Base-by-base conservation (phyloP, 2,888 invertebrate species). In the Conchocele bisecta region DNA sequence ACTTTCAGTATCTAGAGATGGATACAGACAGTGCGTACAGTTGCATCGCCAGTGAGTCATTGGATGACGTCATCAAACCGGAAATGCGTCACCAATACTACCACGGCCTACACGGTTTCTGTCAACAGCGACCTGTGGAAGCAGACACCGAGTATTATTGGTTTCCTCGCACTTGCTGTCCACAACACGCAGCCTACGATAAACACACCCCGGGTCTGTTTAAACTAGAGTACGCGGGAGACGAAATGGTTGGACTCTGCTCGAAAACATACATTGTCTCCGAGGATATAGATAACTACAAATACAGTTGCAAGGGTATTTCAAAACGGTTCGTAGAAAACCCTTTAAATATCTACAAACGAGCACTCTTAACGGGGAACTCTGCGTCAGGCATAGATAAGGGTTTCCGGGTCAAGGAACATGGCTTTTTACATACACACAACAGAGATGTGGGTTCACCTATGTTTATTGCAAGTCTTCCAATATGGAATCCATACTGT, bases 1-100 rank as follows among this genome's bases (percentile, higher is more conserved):
- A 65, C 41, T 75, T 65, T 39, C 65, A 78, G 42, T 65, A 64
- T 7, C 51, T 60, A 29, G 50, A 76, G 31, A 67, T 73, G 61
- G 79, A 79, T 54, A 81, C 79, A 11, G 75, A 57, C n/a, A 22
- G 28, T 46, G 51, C 68, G 6, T 70, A 70, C 44, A 63, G 58
- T 35, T 51, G 58, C 15, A 17, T 69, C 3, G 29, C 37, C 1
- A 26, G 29, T 3, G 26, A 29, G 2, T 9, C 15, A 7, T 44
- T 61, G 7, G 11, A 11, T 1, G 37, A 37, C n/a, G 50, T 56
- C 15, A 50, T 61, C 24, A 63, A 63, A 50, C 50, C 50, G 5
- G 50, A 50, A 4, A 57, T 63, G 63, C 33, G 9, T n/a, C 17
- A 13, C 4, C 9, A 0, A 20, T 69, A 51, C 24, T 2, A 22